Conservation (phyloP, 2,797 vertebrate species). For the Crax fasciolata region DNA sequence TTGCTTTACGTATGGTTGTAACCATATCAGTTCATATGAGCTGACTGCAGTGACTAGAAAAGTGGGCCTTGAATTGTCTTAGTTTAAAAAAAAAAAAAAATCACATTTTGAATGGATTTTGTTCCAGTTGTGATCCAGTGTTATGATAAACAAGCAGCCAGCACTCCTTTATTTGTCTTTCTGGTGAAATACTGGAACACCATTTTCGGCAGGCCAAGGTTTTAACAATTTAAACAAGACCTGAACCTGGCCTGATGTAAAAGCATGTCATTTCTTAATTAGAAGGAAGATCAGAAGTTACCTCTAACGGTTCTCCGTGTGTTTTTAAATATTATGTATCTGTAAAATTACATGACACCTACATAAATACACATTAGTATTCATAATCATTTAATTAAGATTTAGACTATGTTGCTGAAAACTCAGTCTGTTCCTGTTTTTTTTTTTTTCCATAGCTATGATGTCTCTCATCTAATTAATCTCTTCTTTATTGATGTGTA, state of each 20-base stretch:
- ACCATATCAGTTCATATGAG: background rate
- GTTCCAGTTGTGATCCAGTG: background rate
- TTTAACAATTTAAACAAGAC: background rate
- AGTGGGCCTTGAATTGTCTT: background rate
- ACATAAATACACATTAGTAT: background rate
- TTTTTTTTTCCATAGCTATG: background rate
- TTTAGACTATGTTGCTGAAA: background rate
- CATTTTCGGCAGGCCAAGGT: background rate
- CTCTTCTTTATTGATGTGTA: background rate
- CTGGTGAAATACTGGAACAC: background rate
- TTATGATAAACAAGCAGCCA: background rate
- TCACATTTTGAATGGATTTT: accelerated
- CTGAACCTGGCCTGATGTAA: background rate
- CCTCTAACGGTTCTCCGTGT: background rate
- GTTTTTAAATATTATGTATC: background rate
- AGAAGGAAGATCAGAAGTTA: background rate
- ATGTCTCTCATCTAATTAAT: background rate
- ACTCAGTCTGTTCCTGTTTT: background rate
- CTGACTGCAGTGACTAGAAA: background rate
- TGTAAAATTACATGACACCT: background rate
- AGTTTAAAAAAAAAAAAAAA: background rate
- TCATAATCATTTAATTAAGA: background rate
- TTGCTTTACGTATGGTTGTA: background rate
- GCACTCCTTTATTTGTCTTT: background rate
- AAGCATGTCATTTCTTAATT: background rate